A percentile compares a stretch with the other conserved stretches of the same genome.
phyloP scores from a whole-genome alignment of 2,113 vertebrate genomes.

The Cottus gobio region DNA sequence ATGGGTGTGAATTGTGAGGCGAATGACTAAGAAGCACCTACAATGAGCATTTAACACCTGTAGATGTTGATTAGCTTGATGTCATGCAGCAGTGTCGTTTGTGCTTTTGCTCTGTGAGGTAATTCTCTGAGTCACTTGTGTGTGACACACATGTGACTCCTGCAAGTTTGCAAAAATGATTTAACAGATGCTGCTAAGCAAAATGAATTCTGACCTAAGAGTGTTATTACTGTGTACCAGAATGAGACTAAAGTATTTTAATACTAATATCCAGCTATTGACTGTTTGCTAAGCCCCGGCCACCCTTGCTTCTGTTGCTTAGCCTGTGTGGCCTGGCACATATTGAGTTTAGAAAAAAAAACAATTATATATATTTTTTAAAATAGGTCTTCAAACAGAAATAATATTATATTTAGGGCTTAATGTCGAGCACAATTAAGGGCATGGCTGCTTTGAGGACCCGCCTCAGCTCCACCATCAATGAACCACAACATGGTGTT shows the following conservation, averaged over 20 bases:
- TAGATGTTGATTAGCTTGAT: constrained; percentile 51
- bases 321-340: background rate
- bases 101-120: constrained; percentile 38
- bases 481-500: background rate
- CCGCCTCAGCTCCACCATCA: background rate
- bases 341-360: background rate
- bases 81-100: constrained; percentile 28
- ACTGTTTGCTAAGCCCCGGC: constrained; percentile 18
- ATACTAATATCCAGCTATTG: constrained; percentile 19
- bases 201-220: constrained; percentile 30
- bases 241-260: constrained; percentile 4
- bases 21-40: constrained; percentile 22
- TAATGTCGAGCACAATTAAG: background rate
- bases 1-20: constrained; percentile 24
- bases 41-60: constrained; percentile 19
- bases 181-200: constrained; percentile 56
- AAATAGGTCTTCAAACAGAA: background rate
- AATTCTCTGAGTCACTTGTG: background rate
- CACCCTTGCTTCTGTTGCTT: constrained; percentile 3
- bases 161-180: constrained; percentile 24
- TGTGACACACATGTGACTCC: background rate
- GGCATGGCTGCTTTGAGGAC: background rate
- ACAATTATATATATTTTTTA: background rate
- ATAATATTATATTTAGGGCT: background rate
- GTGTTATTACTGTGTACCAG: constrained; percentile 11